Evolutionary conservation across 1,140 invertebrate species (phyloP).

Genomic region (Cotesia glomerata): DNA sequence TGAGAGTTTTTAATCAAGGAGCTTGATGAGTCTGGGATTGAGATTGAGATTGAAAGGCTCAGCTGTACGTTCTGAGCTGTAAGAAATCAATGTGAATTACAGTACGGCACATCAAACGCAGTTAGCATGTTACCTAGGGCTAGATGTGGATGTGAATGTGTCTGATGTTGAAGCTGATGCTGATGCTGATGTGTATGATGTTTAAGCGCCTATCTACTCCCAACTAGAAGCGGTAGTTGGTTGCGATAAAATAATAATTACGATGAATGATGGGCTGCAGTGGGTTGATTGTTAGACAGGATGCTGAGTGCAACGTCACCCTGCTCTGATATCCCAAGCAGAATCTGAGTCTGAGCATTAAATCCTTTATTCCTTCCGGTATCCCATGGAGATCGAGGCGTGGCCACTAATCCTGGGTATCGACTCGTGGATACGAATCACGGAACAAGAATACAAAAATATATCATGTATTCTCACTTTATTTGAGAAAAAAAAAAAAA

Average conservation of each 20-base stretch:
- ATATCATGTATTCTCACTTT: not conserved
- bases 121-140: too few relatives aligned
- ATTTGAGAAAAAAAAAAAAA: too few relatives aligned
- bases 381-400: slow-evolving; percentile 8
- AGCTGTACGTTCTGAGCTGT: not conserved
- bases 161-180: not conserved
- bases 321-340: not conserved
- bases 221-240: not conserved
- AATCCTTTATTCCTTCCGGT: slow-evolving; percentile 14
- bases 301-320: slow-evolving; percentile 38
- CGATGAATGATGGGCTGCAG: slow-evolving; percentile 44
- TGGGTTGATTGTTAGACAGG: slow-evolving; percentile 5
- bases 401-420: slow-evolving; percentile 28
- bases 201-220: too few relatives aligned
- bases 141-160: not conserved
- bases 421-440: slow-evolving; percentile 28
- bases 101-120: slow-evolving; percentile 14
- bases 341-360: not conserved
- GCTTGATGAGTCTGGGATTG: not conserved
- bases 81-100: slow-evolving; percentile 55
- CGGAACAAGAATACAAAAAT: slow-evolving; percentile 16
- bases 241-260: slow-evolving; percentile 7
- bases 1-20: slow-evolving; percentile 29
- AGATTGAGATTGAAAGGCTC: not conserved
- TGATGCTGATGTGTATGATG: not conserved